A percentile compares a stretch with the other conserved stretches of the same genome.
These are phyloP conservation scores for Pleuronectes platessa DNA, from an alignment of 2,113 vertebrate species.

Conservation along the genomic window DNA sequence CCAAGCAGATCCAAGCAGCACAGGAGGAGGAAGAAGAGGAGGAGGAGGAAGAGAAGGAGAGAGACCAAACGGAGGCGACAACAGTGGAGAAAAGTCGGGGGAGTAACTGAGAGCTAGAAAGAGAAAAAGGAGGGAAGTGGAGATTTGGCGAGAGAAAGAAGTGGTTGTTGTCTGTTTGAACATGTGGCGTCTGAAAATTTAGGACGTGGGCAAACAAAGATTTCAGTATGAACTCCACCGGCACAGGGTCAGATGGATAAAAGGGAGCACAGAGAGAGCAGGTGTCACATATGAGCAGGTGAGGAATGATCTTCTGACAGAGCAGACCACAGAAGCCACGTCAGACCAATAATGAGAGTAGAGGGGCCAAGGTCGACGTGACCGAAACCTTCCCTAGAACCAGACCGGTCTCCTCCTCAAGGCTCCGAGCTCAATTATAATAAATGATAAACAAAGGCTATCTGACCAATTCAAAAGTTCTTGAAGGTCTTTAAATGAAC, in stretches of 20 bases:
- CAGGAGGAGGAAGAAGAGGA: slow-evolving; percentile 36
- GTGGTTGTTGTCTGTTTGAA: slow-evolving; percentile 5
- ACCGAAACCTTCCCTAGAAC: slow-evolving; percentile 34
- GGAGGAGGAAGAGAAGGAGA: slow-evolving; percentile 34
- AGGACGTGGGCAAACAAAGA: slow-evolving; percentile 13
- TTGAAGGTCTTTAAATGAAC: slow-evolving; percentile 24
- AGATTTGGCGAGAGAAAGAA: slow-evolving; percentile 5
- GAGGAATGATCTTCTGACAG: slow-evolving; percentile 61
- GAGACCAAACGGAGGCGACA: slow-evolving; percentile 32
- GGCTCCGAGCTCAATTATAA: background rate
- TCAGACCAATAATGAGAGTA: slow-evolving; percentile 35
- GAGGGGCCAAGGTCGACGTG: slow-evolving; percentile 50
- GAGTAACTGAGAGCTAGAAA: slow-evolving; percentile 60
- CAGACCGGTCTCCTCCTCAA: slow-evolving; percentile 21
- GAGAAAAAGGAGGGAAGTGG: slow-evolving; percentile 16
- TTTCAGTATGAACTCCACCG: slow-evolving; percentile 29
- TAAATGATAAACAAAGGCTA: background rate
- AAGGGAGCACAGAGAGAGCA: slow-evolving; percentile 15
- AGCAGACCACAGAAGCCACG: slow-evolving; percentile 40
- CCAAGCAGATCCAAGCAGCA: slow-evolving; percentile 53
- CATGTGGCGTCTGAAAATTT: slow-evolving; percentile 21
- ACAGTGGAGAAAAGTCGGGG: slow-evolving; percentile 63
- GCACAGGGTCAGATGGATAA: slow-evolving; percentile 13
- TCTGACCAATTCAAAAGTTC: slow-evolving; percentile 17
- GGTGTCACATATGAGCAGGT: slow-evolving; percentile 47